Evolutionary conservation across 2,113 vertebrate genomes (phyloP).

Genomic region (Dissostichus mawsoni): DNA sequence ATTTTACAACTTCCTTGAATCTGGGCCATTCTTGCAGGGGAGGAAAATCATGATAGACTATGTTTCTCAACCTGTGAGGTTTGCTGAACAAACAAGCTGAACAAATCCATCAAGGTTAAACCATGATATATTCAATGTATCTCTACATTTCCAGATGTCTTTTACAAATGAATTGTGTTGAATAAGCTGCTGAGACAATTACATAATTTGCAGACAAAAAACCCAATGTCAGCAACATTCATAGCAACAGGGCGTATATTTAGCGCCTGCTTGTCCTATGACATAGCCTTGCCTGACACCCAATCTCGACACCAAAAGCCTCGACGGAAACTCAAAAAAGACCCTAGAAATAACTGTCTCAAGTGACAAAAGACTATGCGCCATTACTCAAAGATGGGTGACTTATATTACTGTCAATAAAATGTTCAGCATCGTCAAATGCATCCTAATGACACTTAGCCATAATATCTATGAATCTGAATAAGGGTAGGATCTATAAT

Average conservation of each 20-base stretch:
- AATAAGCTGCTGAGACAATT: conserved; percentile 36
- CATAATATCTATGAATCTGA: neutral
- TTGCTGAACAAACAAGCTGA: neutral
- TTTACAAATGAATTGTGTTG: neutral
- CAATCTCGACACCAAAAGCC: conserved; percentile 79
- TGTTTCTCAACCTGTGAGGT: conserved; percentile 34
- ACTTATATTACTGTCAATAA: conserved; percentile 70
- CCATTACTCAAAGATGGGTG: conserved; percentile 74
- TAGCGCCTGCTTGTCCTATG: conserved; percentile 78
- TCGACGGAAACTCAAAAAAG: conserved; percentile 81
- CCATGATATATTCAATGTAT: neutral
- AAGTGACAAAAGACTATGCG: conserved; percentile 82
- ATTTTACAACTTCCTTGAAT: conserved; percentile 32
- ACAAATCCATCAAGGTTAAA: neutral
- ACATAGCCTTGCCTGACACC: conserved; percentile 80
- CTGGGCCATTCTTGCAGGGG: conserved; percentile 35
- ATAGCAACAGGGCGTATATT: conserved; percentile 85
- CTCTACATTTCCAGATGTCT: neutral
- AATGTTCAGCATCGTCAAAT: conserved; percentile 33
- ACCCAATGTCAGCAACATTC: conserved; percentile 67
- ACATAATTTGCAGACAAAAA: conserved; percentile 48
- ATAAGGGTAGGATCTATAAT: neutral
- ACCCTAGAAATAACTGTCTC: conserved; percentile 86
- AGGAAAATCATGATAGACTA: conserved; percentile 54
- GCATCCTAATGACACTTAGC: conserved; percentile 11